Evolutionary conservation across 1,140 invertebrate species (phyloP).

Genomic region (Lucilia cuprina): DNA sequence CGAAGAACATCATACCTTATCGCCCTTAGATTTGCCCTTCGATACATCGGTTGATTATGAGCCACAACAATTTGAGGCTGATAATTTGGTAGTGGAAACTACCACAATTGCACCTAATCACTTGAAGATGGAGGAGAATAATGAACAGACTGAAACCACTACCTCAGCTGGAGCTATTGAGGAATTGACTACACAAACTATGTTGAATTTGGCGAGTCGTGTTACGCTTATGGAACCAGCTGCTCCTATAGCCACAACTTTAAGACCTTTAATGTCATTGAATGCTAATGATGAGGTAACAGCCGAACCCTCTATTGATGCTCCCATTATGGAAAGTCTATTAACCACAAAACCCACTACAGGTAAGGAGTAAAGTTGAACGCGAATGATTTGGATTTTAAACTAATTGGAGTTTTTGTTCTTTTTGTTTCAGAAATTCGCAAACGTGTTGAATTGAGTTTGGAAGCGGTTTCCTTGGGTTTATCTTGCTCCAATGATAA

Average conservation of each 20-base stretch:
- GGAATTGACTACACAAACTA: conserved; percentile 62
- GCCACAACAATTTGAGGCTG: conserved; percentile 44
- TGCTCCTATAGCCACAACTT: conserved; percentile 54
- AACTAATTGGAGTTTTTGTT: neutral
- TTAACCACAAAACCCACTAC: conserved; percentile 40
- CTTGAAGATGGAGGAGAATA: neutral
- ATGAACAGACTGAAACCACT: conserved; percentile 45
- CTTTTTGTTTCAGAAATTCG: conserved; percentile 46
- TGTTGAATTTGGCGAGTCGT: conserved; percentile 59
- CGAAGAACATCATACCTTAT: conserved; percentile 41
- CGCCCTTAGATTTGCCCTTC: conserved; percentile 53
- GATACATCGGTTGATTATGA: conserved; percentile 42
- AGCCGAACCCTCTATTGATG: conserved; percentile 43
- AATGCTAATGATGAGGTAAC: conserved; percentile 9
- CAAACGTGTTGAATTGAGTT: conserved; percentile 64
- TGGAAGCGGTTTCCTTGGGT: conserved; percentile 76
- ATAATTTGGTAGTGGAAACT: conserved; percentile 52
- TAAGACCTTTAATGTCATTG: conserved; percentile 50
- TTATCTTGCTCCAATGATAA: conserved; percentile 75
- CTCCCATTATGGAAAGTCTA: conserved; percentile 28
- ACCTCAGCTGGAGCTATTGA: conserved; percentile 53
- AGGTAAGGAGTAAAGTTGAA: conserved; percentile 33
- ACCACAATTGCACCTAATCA: conserved; percentile 40
- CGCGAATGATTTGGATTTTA: neutral
- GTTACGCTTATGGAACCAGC: conserved; percentile 64